Evolutionary conservation across 1,140 invertebrate species (phyloP), one percentile per base, ranked within the genome.

Genomic region (Micrasema minimum): DNA sequence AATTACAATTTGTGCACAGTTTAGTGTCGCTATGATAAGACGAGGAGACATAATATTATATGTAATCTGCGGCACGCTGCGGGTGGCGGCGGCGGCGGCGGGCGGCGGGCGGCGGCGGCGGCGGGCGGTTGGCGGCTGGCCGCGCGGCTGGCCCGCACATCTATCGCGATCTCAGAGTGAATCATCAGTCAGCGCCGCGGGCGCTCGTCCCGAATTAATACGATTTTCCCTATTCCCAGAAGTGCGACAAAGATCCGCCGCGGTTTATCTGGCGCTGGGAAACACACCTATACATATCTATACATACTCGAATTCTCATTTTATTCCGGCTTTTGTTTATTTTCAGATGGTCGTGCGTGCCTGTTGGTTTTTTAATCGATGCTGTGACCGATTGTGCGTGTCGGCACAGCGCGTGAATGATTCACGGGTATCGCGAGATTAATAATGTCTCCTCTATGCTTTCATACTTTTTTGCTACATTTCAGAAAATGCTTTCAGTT

Each of bases 221-320:
- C 20, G 20, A 51, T 51, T 51, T 51, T 51, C 48, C 48, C 48
- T 51, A 22, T 51, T 51, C 48, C 48, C 48, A 51, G 48, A 51
- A 51, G 48, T 22, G 48, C 48, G 46, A 16, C 41, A 16, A 11
- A 45, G 18, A 50, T 18, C 46, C 20, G 16, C 14, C 46, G 46
- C 48, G 18, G 18, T 31, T 31, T 31, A 31, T 31, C 26, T 31
- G 26, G 26, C 26, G 26, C 26, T 31, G 26, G 26, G 26, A 31
- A 31, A 7, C 26, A 31, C 26, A 31, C 26, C 3, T 7, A 31
- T 7, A 31, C 26, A 31, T 2, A 31, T n/a, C n/a, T 31, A 31
- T 31, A 31, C 18, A 20, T 22, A 6, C 38, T 43, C 23, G 61
- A 43, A 43, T 14, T 18, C 43, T 51, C 48, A 11, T 14, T 12